These are phyloP conservation scores for Dorcus hopei DNA, from an alignment of 2,888 invertebrate genomes.

Conservation along the genomic window DNA sequence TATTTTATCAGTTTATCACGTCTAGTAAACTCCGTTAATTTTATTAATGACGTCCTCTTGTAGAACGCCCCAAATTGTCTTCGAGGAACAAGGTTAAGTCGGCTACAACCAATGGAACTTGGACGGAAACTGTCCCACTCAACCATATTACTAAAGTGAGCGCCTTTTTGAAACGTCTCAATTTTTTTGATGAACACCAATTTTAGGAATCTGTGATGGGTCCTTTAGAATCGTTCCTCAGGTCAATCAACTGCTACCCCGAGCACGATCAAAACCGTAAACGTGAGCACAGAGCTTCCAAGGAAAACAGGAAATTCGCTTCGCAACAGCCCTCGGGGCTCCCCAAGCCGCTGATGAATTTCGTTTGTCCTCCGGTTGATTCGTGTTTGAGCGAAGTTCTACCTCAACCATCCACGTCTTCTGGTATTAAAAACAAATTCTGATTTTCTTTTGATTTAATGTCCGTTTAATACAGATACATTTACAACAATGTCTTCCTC, in stretches of 20 bases:
- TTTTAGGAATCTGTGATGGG: constrained; percentile 36
- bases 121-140: constrained; percentile 27
- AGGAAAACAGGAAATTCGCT: not conserved
- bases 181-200: not conserved
- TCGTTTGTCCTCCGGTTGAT: constrained; percentile 28
- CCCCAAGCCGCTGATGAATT: constrained; percentile 12
- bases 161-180: not conserved
- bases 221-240: constrained; percentile 44
- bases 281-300: not conserved
- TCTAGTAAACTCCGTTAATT: not conserved
- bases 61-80: not conserved
- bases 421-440: constrained; percentile 23
- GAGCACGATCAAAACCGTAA: constrained; percentile 41
- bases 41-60: not conserved
- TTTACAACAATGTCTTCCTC: constrained; percentile 14
- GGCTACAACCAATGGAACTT: constrained; percentile 13
- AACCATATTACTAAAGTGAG: constrained; percentile 27
- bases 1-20: not conserved
- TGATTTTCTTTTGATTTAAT: not conserved
- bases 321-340: constrained; percentile 4
- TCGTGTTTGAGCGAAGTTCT: constrained; percentile 31
- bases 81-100: not conserved
- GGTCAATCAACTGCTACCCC: constrained; percentile 44
- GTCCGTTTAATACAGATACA: constrained; percentile 9
- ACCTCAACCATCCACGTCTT: constrained; percentile 24